Percentiles rank a stretch among this genome's conserved stretches.
These are phyloP conservation scores for Tiaroga cobitis DNA, from an alignment of 2,797 vertebrate species.

Conservation along the genomic window DNA sequence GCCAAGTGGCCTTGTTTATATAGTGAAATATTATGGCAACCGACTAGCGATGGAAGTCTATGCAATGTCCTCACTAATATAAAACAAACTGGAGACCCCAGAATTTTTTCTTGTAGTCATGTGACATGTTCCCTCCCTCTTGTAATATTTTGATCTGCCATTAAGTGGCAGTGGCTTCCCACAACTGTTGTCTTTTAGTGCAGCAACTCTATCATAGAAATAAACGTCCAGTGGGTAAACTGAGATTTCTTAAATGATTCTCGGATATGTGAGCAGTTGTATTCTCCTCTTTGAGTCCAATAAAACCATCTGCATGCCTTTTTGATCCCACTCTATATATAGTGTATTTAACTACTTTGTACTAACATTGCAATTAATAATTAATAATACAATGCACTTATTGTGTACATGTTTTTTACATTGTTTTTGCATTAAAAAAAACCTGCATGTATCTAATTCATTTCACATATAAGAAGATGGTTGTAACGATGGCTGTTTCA, in stretches of 20 bases:
- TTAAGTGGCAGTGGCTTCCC: conserved; percentile 29
- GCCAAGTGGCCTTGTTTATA: no score
- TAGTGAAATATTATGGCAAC: no score
- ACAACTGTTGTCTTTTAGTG: not conserved
- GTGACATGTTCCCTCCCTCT: not conserved
- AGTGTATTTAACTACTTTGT: not conserved
- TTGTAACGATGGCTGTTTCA: not conserved
- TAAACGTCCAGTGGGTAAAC: not conserved
- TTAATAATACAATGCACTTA: not conserved
- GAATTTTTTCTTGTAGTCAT: not conserved
- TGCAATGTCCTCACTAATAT: no score
- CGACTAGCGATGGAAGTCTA: no score
- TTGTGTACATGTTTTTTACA: not conserved
- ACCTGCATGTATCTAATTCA: not conserved
- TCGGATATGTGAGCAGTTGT: not conserved
- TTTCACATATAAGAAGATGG: not conserved
- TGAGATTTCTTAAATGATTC: not conserved
- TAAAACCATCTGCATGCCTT: not conserved
- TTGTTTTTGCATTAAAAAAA: not conserved
- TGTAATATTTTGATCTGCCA: conserved; percentile 16
- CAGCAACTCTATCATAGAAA: not conserved
- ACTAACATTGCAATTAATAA: not conserved
- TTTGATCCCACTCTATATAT: not conserved
- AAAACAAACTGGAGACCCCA: not conserved
- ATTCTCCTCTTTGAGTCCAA: not conserved